Evolutionary conservation across 2,888 invertebrate species (phyloP).

Genomic region (Gortyna flavago): DNA sequence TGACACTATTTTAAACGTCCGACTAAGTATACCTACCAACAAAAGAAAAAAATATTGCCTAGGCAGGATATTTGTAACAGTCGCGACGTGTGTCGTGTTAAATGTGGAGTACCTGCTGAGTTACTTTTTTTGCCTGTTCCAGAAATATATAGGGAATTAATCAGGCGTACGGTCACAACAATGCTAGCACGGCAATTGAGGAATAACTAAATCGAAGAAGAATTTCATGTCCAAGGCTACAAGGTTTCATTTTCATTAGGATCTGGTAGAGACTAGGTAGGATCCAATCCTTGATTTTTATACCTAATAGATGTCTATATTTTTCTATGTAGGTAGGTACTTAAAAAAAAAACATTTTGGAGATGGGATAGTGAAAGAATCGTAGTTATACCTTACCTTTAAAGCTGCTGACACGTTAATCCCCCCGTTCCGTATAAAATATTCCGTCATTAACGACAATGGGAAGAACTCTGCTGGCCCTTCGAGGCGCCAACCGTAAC

Average conservation of each 20-base stretch:
- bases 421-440: background rate
- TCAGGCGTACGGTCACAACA: background rate
- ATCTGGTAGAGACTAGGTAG: too few species aligned
- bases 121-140: background rate
- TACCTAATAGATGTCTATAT: background rate
- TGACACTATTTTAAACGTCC: background rate
- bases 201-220: background rate
- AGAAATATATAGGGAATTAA: background rate
- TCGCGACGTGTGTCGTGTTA: background rate
- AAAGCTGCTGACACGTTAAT: background rate
- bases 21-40: too few species aligned
- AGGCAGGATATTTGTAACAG: too few species aligned
- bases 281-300: background rate
- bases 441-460: slow-evolving; percentile 20
- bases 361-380: background rate
- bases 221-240: background rate
- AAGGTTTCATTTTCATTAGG: background rate
- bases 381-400: background rate
- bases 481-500: slow-evolving; percentile 26
- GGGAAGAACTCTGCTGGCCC: slow-evolving; percentile 16
- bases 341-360: background rate
- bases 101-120: background rate
- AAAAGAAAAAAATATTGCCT: background rate
- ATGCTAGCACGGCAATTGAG: background rate
- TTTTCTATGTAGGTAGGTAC: background rate